Evolutionary conservation across 2,888 invertebrate genomes (phyloP).

Genomic region (Trachelus tabidus): DNA sequence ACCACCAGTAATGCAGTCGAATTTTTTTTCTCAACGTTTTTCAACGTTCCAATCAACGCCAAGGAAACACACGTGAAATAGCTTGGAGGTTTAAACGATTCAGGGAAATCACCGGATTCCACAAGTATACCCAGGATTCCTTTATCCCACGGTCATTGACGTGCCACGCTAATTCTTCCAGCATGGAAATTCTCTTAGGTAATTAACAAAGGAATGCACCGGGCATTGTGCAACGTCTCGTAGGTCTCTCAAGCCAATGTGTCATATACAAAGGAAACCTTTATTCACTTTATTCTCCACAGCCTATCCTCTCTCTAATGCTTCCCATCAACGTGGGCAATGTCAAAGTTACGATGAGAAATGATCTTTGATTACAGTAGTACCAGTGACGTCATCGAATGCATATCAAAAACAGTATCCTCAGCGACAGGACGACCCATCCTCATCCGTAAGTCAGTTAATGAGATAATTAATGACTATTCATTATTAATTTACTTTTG

Average conservation of each 20-base stretch:
- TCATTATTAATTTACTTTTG: neutral
- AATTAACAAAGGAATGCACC: neutral
- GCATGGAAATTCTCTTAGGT: neutral
- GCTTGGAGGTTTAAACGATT: constrained; percentile 4
- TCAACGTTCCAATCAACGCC: neutral
- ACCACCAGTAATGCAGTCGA: neutral
- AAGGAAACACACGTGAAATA: neutral
- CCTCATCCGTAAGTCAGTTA: neutral
- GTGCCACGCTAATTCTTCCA: constrained; percentile 39
- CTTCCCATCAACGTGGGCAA: neutral
- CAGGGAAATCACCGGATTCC: constrained; percentile 20
- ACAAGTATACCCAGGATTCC: neutral
- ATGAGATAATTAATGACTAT: neutral
- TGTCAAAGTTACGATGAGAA: neutral
- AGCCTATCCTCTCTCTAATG: neutral
- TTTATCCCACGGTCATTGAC: constrained; percentile 27
- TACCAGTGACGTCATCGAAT: neutral
- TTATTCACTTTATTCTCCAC: neutral
- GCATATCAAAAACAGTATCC: neutral
- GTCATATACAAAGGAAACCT: neutral
- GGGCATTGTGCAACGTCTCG: neutral
- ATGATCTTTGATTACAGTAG: neutral
- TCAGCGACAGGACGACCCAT: neutral
- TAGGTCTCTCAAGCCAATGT: neutral
- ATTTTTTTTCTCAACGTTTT: neutral